phyloP scores from a whole-genome alignment of 2,888 invertebrate genomes.

The Hydroisotoma schaefferi region DNA sequence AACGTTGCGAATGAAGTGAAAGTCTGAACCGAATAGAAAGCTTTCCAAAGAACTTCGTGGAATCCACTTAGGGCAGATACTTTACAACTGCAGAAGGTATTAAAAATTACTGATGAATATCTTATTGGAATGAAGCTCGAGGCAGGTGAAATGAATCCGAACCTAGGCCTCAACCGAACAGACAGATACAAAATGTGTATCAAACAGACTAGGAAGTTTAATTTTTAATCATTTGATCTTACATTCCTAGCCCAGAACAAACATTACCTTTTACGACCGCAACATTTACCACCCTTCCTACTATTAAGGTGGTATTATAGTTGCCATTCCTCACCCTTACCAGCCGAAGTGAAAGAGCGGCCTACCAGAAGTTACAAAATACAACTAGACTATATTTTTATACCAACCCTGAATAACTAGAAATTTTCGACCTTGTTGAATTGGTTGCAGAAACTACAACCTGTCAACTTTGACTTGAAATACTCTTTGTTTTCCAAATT shows the following conservation, averaged over 20 bases:
- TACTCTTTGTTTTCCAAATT: slow-evolving; percentile 10
- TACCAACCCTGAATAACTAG: too few species aligned
- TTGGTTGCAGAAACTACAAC: slow-evolving; percentile 1
- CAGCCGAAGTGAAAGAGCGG: too few species aligned
- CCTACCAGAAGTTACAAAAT: too few species aligned
- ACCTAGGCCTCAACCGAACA: slow-evolving; percentile 1
- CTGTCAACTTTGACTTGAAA: not conserved
- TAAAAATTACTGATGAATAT: slow-evolving; percentile 12
- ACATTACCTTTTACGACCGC: slow-evolving; percentile 49
- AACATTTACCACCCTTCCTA: slow-evolving; percentile 43
- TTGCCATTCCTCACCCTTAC: slow-evolving; percentile 5
- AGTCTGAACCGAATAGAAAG: too few species aligned
- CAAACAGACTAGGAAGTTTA: slow-evolving; percentile 25
- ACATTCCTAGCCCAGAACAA: slow-evolving; percentile 41
- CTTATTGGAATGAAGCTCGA: slow-evolving; percentile 13
- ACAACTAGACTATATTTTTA: too few species aligned
- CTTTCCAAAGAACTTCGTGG: too few species aligned
- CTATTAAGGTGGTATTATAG: slow-evolving; percentile 8
- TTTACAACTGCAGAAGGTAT: slow-evolving; percentile 11
- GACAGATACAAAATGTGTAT: slow-evolving; percentile 3
- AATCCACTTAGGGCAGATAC: too few species aligned
- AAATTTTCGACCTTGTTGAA: not conserved
- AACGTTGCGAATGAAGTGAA: too few species aligned
- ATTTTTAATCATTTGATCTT: slow-evolving; percentile 48
- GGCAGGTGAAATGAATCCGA: slow-evolving; percentile 37